A percentile compares a stretch with the other conserved stretches of the same genome.
phyloP scores from a whole-genome alignment of 2,888 invertebrate species.

The Nasonia oneida region DNA sequence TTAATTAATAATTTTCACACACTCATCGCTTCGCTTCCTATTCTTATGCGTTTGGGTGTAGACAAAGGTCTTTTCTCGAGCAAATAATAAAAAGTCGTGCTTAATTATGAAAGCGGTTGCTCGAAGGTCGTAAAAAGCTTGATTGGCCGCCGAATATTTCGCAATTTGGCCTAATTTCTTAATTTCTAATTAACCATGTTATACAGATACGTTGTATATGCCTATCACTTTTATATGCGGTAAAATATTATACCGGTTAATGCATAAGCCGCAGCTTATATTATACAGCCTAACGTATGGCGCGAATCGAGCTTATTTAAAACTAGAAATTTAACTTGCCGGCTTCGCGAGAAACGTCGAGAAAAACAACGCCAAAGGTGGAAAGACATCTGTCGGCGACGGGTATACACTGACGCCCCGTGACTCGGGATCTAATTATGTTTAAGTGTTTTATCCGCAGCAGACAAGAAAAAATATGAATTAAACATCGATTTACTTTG shows the following conservation, averaged over 20 bases:
- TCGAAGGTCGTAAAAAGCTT: not conserved
- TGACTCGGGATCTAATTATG: slow-evolving; percentile 27
- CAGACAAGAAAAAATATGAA: slow-evolving; percentile 32
- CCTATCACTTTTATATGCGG: not conserved
- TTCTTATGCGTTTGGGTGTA: not conserved
- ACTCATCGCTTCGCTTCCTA: not conserved
- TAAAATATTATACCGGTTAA: not conserved
- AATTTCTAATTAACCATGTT: not conserved
- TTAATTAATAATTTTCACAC: not conserved
- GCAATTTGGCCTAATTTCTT: not conserved
- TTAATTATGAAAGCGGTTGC: not conserved
- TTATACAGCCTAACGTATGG: not conserved
- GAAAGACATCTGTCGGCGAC: slow-evolving; percentile 42
- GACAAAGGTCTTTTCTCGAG: not conserved
- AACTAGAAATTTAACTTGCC: slow-evolving; percentile 8
- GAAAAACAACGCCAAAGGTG: slow-evolving; percentile 49
- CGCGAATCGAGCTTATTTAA: slow-evolving; percentile 23
- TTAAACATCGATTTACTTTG: slow-evolving; percentile 44
- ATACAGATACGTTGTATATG: not conserved
- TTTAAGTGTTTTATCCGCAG: slow-evolving; percentile 20
- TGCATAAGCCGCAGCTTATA: not conserved
- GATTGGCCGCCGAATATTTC: not conserved
- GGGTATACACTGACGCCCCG: not conserved
- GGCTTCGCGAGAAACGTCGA: not conserved
- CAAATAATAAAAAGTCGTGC: not conserved